Evolutionary conservation across 1,140 invertebrate genomes (phyloP), one percentile per base, ranked within the genome.

Genomic region (Acromyrmex echinatior): DNA sequence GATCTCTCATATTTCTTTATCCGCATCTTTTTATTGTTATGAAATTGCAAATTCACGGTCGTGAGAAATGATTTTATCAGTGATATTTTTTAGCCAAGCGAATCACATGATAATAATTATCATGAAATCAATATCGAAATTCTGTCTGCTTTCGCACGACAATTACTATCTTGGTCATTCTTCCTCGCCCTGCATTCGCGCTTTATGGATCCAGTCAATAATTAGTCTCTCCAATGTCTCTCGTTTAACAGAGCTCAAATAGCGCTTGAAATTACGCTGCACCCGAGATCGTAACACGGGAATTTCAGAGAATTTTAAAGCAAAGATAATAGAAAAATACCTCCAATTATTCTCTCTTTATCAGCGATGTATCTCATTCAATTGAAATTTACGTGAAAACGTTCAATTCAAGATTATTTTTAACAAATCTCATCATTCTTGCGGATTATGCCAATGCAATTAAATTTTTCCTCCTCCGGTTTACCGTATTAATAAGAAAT

Each of bases 1-100:
- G 28, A 16, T 49, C 60, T 66, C 63, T 63, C 45, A 12, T 76
- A 9, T 63, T 21, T 49, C 18, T 62, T 56, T 35, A 7, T 5
- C 31, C 18, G 10, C 39, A 28, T 73, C 28, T 21, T 25, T 25
- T 25, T 56, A 49, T 88, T 60, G 56, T 88, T 80, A 76, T 35
- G 28, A 18, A 21, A 28, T 21, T 21, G 25, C 51, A 7, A 10
- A 25, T 53, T 21, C 35, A 45, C 31, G 14, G 51, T 60, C 60
- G 58, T 88, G 87, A 70, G 68, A 88, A 56, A n/a, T 58, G 74
- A 88, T 79, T 51, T 79, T 89, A 89, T 89, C 65, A 31, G 2
- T 74, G 3, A 31, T 31, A 31, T 31, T 31, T 31, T 31, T 86
- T 53, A 66, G n/a, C 51, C 10, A 18, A 10, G 12, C 10, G 21